A percentile compares a stretch with the other conserved stretches of the same genome.
Evolutionary conservation across 1,140 invertebrate species (phyloP).

Genomic region (Calycopis cecrops): DNA sequence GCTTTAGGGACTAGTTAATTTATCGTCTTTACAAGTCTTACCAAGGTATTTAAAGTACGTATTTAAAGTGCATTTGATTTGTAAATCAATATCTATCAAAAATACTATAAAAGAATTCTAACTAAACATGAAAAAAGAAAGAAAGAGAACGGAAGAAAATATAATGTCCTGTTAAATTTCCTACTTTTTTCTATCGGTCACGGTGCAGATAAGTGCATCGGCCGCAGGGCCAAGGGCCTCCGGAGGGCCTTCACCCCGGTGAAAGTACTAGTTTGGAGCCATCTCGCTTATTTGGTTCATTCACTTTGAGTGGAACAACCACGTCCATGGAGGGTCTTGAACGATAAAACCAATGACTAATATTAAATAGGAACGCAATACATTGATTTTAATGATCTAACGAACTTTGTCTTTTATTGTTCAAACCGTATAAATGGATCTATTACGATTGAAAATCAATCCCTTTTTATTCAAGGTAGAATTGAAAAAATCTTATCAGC

Average conservation of each 20-base stretch:
- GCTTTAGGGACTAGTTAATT: no score
- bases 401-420: no score
- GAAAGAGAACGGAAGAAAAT: slow-evolving; percentile 2
- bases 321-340: slow-evolving; percentile 26
- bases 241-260: slow-evolving; percentile 51
- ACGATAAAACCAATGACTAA: slow-evolving; percentile 18
- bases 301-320: slow-evolving; percentile 42
- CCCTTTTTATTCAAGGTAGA: no score
- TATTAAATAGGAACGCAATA: slow-evolving; percentile 8
- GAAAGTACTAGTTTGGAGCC: slow-evolving; percentile 50
- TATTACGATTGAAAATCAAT: no score
- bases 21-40: no score
- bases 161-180: slow-evolving; percentile 3
- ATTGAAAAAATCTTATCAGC: no score
- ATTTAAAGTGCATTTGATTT: neutral
- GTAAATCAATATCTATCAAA: no score
- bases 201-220: slow-evolving; percentile 41
- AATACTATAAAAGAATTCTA: no score
- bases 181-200: slow-evolving; percentile 16
- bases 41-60: no score
- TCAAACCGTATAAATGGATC: no score
- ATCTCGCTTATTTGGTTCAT: slow-evolving; percentile 62
- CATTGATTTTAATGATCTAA: neutral
- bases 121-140: neutral
- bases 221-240: slow-evolving; percentile 43